Base-by-base conservation (phyloP, 2,797 vertebrate species). In the Liparis tanakae region DNA sequence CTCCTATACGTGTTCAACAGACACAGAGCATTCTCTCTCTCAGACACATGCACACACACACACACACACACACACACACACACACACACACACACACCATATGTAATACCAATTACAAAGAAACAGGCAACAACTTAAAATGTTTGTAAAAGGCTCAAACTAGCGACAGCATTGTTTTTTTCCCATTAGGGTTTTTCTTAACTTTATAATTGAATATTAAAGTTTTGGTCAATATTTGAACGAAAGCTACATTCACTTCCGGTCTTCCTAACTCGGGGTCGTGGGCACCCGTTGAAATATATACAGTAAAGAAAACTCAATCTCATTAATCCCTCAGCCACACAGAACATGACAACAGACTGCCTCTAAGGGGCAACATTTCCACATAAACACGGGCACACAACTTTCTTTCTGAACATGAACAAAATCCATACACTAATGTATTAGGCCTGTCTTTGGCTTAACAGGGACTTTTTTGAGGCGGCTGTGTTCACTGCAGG, bases 331-430 rank as follows among this genome's bases (percentile, higher is more conserved):
- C 33, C 10, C 10, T 22, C 6, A 25, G 34, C 30, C 18, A 33
- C 37, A 2, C 5, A 54, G 6, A 20, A 53, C 33, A 43, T 20
- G 12, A 51, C 55, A 56, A 53, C 53, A 41, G 3, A 17, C 60
- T 22, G 17, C 87, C 88, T 90, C 81, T 82, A 88, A 88, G 67
- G 87, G 22, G 89, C 77, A 74, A 69, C 76, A 69, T 82, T 68
- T 77, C 70, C 76, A 76, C 66, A 72, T 37, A 39, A 75, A 74
- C 53, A 4, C 9, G n/a, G n/a, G n/a, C n/a, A n/a, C n/a, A n/a
- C n/a, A n/a, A n/a, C n/a, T n/a, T 17, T 0, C 39, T 37, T 69
- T 9, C n/a, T 56, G 12, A 10, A 72, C n/a, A 33, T 78, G 10
- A 46, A 60, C 6, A 12, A 41, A 3, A 44, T 36, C 18, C 53